These are phyloP conservation scores for Falco naumanni DNA, from an alignment of 2,797 vertebrate species.

Conservation along the genomic window DNA sequence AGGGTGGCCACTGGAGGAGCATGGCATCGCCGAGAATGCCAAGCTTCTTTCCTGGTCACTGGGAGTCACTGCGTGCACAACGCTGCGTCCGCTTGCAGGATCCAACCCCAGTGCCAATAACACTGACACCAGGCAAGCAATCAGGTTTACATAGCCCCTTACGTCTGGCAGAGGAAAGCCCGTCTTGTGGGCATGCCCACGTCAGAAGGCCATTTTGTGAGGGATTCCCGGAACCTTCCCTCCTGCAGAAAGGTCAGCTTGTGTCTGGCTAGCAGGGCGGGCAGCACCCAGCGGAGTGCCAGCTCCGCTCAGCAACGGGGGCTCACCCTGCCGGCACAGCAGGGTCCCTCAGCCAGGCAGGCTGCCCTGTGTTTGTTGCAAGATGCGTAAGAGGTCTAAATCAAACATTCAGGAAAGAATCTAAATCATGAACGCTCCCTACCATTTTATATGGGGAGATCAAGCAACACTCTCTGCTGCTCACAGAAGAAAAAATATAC, in stretches of 20 bases:
- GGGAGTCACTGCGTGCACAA: neutral
- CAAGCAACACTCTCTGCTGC: neutral
- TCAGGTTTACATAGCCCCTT: neutral
- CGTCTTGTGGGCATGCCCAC: neutral
- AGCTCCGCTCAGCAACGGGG: accelerated
- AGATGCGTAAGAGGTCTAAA: neutral
- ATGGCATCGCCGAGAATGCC: neutral
- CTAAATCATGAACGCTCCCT: neutral
- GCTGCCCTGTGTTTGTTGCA: neutral
- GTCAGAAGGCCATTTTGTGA: neutral
- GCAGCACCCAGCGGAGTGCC: neutral
- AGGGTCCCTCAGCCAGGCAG: neutral
- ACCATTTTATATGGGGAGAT: neutral
- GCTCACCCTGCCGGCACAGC: neutral
- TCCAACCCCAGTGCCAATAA: neutral
- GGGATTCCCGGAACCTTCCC: neutral
- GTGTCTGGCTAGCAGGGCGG: neutral
- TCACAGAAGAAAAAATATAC: neutral
- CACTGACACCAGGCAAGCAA: neutral
- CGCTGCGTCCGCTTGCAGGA: neutral
- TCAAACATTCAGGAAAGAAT: neutral
- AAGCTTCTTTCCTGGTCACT: neutral
- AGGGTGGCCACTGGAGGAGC: neutral
- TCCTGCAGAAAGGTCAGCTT: neutral
- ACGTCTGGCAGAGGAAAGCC: neutral